phyloP scores from a whole-genome alignment of 1,140 invertebrate species.

The Myzus persicae region DNA sequence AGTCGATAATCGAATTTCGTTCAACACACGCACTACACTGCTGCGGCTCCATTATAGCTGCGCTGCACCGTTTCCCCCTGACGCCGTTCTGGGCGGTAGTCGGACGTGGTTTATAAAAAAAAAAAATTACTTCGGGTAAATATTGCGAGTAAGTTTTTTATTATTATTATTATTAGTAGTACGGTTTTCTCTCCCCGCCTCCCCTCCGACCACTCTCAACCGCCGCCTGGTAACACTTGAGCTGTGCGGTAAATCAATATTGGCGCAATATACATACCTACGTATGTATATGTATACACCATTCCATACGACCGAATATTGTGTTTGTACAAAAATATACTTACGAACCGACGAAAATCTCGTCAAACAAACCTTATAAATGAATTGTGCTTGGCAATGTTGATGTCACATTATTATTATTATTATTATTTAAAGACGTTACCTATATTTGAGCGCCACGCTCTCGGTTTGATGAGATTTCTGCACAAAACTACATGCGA shows the following conservation, averaged over 20 bases:
- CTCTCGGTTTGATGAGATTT: no score
- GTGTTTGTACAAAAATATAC: not conserved
- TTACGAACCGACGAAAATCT: not conserved
- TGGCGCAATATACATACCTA: not conserved
- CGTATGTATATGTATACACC: not conserved
- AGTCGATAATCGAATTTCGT: conserved; percentile 35
- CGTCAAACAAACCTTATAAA: not conserved
- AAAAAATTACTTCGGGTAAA: conserved; percentile 21
- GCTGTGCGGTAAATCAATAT: conserved; percentile 24
- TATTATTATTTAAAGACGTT: not conserved
- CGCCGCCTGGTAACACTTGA: not conserved
- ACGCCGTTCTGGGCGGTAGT: not conserved
- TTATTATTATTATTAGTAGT: not conserved
- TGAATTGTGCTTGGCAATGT: not conserved
- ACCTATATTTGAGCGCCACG: no score
- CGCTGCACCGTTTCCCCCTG: no score
- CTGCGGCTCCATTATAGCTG: not conserved
- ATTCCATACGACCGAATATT: not conserved
- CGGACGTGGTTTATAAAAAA: conserved; percentile 14
- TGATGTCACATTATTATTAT: not conserved
- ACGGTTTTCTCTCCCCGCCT: not conserved
- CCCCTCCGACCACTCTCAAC: not conserved
- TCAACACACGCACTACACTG: not conserved
- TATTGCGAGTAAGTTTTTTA: not conserved
- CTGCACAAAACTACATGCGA: not conserved